Evolutionary conservation across 2,888 invertebrate species (phyloP).

Genomic region (Micropterix aruncella): DNA sequence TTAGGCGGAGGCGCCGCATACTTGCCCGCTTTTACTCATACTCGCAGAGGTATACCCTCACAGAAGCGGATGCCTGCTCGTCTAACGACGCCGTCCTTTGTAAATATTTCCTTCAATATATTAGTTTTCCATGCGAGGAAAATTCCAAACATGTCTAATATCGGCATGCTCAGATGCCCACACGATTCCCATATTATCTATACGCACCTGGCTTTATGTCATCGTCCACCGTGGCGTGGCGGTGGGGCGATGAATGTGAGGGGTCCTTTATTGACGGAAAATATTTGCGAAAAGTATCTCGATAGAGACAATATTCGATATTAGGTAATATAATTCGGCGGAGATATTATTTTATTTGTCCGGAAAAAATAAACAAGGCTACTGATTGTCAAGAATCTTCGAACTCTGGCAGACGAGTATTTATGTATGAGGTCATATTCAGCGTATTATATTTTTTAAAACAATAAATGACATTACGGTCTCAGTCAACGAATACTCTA

Average conservation of each 20-base stretch:
- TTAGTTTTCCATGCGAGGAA: conserved; percentile 4
- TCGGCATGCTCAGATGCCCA: conserved; percentile 11
- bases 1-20: no score
- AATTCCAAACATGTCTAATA: conserved; percentile 11
- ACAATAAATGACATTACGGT: no score
- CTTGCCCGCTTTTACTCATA: no score
- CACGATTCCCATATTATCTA: conserved; percentile 6
- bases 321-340: not conserved
- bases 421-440: no score
- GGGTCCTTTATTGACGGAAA: not conserved
- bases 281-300: not conserved
- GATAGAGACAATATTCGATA: not conserved
- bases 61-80: no score
- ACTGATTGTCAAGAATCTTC: no score
- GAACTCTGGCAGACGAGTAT: no score
- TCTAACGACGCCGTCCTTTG: not conserved
- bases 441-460: no score
- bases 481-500: no score
- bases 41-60: no score
- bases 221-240: not conserved
- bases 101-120: not conserved
- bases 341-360: no score
- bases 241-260: not conserved
- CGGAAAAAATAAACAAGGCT: no score
- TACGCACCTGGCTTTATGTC: not conserved